Base-by-base conservation (phyloP, 2,888 invertebrate genomes). In the Pyrgus malvae region DNA sequence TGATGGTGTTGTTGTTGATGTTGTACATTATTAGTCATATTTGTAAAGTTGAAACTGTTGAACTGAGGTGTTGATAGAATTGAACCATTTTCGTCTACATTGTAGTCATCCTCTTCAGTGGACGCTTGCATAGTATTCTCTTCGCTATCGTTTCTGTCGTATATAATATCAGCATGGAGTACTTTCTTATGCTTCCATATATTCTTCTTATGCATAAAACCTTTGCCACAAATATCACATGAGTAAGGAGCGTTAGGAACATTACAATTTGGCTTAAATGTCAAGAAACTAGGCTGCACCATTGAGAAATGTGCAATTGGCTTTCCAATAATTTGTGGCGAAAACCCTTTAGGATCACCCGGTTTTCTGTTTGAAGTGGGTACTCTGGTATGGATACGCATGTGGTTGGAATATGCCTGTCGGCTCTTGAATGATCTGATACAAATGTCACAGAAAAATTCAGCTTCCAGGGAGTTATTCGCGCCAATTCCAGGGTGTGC, bases 141-240 rank as follows among this genome's bases (percentile, higher is more conserved):
- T 62, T 90, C 90, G 59, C 90, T 89, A 55, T 90, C 90, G 58
- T 84, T 82, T 56, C 88, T 80, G 38, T 89, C 89, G 35, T 76
- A 78, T 19, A 90, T 68, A 33, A 90, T 71, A 61, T 91, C 90
- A 3, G 91, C 89, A 57, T 91, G 91, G 50, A 91, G 66, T 0
- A 92, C 87, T 69, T 91, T 91, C 67, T 91, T 91, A 61, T 91
- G 91, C 66, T 91, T 91, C 91, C 91, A 91, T 56, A 91, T 91
- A 68, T 91, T 91, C 64, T 91, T 91, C 76, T 91, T 91, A 59
- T 91, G 91, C 83, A 90, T 88, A 62, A 91, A 91, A 23, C 91
- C 91, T 69, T 93, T 92, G n/a, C 93, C 93, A 62, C 94, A 94
- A 40, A 92, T 84, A 57, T 93, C 92, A 69, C 94, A 94, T 33